Evolutionary conservation across 2,888 invertebrate genomes (phyloP), one percentile per base, ranked within the genome.

Genomic region (Noctua comes): DNA sequence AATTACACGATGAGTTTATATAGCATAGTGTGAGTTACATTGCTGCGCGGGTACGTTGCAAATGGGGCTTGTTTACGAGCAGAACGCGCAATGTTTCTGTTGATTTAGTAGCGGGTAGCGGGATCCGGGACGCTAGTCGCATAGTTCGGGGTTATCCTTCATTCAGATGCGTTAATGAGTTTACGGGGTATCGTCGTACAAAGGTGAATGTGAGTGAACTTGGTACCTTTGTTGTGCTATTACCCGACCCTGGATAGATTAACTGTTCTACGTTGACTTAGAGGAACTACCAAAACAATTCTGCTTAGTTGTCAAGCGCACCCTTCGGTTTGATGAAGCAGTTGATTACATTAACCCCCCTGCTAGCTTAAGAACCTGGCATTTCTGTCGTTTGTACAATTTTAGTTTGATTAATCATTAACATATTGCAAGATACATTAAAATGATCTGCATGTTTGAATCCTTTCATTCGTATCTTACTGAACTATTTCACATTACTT

Each of bases 51-150:
- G 81, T 78, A 62, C 59, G 69, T 77, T 81, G 83, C 85, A 83
- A 89, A 89, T 89, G 83, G 86, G 46, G 54, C 81, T 84, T 86
- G 84, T 90, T 90, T 89, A 90, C 88, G 89, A 89, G 85, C 73
- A 57, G 70, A 84, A 77, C 75, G 68, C 80, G 85, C 85, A 86
- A 85, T 90, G 86, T 73, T 77, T 65, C 75, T 72, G 82, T 84
- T 88, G 82, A 85, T 85, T 84, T 88, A 86, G 79, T 73, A 76
- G 65, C 11, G 36, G 18, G 21, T 73, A 74, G 71, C 16, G 40
- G 24, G 13, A 66, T 66, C 64, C 79, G 70, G 68, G 65, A 40
- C 31, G 40, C 51, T 73, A 69, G 73, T 62, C 76, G 80, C 87
- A 79, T 87, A 84, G 68, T 74, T 75, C 31, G 21, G 69, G 46